Conservation (phyloP, 53 echinoderm and acorn worm species). For the Astropecten irregularis region DNA sequence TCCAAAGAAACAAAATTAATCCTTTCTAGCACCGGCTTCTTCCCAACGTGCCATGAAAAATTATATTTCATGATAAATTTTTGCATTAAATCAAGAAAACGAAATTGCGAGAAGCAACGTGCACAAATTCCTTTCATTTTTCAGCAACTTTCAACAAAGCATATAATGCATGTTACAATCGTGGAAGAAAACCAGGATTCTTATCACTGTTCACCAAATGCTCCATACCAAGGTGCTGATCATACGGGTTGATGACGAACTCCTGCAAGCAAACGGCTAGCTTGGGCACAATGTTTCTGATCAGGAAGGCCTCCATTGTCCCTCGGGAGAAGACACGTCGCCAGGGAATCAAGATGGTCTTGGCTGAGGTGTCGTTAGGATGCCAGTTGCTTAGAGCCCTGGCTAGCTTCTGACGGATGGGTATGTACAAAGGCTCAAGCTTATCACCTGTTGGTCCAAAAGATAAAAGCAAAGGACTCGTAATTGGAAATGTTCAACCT, state of each 20-base stretch:
- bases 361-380: conserved; percentile 94
- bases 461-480: background rate
- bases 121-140: too few relatives aligned
- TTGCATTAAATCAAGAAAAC: too few relatives aligned
- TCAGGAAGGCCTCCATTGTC: conserved; percentile 91
- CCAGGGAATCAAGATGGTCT: conserved; percentile 96
- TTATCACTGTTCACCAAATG: too few relatives aligned
- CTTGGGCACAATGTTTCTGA: conserved; percentile 88
- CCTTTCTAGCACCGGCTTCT: too few relatives aligned
- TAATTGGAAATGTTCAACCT: background rate
- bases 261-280: conserved; percentile 91
- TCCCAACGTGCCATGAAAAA: too few relatives aligned
- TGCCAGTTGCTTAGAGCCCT: conserved; percentile 92
- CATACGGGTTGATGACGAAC: conserved; percentile 95
- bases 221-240: conserved; percentile 97
- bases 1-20: too few relatives aligned
- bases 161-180: too few relatives aligned
- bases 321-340: conserved; percentile 88
- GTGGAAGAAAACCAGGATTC: too few relatives aligned
- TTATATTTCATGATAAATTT: too few relatives aligned
- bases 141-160: too few relatives aligned
- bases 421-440: conserved; percentile 82
- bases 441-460: conserved; percentile 68
- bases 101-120: too few relatives aligned
- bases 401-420: conserved; percentile 92